phyloP scores from a whole-genome alignment of 2,888 invertebrate species.

The Oegoconia quadripuncta region DNA sequence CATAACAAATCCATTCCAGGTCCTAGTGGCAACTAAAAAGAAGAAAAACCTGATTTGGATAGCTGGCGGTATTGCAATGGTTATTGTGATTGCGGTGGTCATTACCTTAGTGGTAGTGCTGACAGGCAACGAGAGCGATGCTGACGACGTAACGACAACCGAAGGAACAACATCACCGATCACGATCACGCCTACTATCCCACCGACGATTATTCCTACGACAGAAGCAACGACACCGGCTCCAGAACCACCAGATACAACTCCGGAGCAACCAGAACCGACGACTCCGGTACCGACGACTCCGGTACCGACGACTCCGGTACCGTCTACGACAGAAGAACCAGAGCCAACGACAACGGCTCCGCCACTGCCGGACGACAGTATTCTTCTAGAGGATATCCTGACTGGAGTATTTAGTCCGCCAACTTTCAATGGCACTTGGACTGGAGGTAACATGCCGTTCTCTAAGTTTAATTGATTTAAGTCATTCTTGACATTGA shows the following conservation, averaged over 20 bases:
- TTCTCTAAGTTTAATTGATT: too few species aligned
- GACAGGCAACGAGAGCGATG: slow-evolving; percentile 52
- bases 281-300: slow-evolving; percentile 20
- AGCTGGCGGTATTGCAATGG: slow-evolving; percentile 74
- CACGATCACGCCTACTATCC: slow-evolving; percentile 22
- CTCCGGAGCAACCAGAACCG: too few species aligned
- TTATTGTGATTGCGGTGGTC: slow-evolving; percentile 80
- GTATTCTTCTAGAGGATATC: slow-evolving; percentile 83
- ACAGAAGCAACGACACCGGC: too few species aligned
- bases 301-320: neutral
- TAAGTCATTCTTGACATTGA: too few species aligned
- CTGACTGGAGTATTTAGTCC: slow-evolving; percentile 83
- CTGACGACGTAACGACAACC: slow-evolving; percentile 40
- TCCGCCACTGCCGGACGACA: slow-evolving; percentile 31
- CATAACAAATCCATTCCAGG: slow-evolving; percentile 62
- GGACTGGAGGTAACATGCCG: slow-evolving; percentile 86
- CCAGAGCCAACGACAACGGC: slow-evolving; percentile 27
- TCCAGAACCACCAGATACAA: slow-evolving; percentile 6
- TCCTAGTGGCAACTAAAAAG: slow-evolving; percentile 79
- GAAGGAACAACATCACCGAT: neutral
- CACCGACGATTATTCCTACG: slow-evolving; percentile 20
- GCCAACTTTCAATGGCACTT: slow-evolving; percentile 87
- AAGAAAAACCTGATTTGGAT: slow-evolving; percentile 76
- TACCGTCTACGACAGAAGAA: slow-evolving; percentile 23
- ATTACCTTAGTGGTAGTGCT: slow-evolving; percentile 80